These are phyloP conservation scores for Idris sp. DNA, from an alignment of 1,140 invertebrate genomes.

Conservation along the genomic window DNA sequence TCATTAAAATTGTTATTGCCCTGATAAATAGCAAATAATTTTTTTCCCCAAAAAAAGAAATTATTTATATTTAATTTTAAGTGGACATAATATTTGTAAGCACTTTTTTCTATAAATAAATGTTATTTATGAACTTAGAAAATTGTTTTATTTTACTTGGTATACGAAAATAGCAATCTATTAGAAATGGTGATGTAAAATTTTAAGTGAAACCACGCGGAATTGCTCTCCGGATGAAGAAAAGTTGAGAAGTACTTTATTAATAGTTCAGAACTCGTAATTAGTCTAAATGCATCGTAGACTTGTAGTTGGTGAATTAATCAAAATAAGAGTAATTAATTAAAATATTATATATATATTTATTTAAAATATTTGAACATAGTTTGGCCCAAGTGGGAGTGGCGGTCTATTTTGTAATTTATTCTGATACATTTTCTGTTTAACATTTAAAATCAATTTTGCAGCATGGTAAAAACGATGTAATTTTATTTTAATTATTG, in stretches of 20 bases:
- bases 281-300: slow-evolving; percentile 7
- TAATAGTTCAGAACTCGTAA: slow-evolving; percentile 8
- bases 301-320: background rate
- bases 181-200: slow-evolving; percentile 7
- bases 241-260: slow-evolving; percentile 19
- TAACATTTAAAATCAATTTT: background rate
- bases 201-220: slow-evolving; percentile 1
- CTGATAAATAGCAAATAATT: too few species aligned
- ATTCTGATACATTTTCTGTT: background rate
- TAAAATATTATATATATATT: background rate
- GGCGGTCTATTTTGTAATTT: too few species aligned
- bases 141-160: background rate
- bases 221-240: background rate
- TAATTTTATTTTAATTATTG: too few species aligned
- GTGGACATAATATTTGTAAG: too few species aligned
- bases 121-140: background rate
- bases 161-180: slow-evolving; percentile 13
- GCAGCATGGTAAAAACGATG: too few species aligned
- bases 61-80: too few species aligned
- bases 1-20: too few species aligned
- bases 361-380: background rate
- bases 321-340: slow-evolving; percentile 2
- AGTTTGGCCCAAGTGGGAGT: too few species aligned
- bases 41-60: too few species aligned
- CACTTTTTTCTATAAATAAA: too few species aligned